Conservation (phyloP, 2,113 vertebrate species). For the Zeus faber region DNA sequence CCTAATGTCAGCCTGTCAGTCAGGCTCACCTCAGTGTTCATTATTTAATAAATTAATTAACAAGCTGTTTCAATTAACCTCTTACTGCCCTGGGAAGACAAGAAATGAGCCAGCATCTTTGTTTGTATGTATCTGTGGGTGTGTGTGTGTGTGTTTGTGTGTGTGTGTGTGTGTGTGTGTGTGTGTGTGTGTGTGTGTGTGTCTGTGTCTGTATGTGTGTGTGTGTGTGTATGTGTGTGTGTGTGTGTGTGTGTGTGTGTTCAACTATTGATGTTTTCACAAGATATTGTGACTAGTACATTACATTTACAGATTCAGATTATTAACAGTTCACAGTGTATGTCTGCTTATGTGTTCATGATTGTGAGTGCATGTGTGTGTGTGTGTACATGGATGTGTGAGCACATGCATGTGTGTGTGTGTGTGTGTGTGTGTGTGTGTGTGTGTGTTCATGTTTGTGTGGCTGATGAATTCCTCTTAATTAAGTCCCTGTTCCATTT, state of each 20-base stretch:
- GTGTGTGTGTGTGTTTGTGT: neutral
- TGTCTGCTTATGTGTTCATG: no score
- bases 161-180: neutral
- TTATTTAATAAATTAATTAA: constrained; percentile 1
- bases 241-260: neutral
- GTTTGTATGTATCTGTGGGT: neutral
- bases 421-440: neutral
- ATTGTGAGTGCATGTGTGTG: no score
- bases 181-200: neutral
- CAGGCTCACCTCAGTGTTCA: neutral
- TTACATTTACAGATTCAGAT: no score
- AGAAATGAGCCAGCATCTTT: no score
- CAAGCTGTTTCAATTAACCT: constrained; percentile 1
- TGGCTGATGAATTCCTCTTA: neutral
- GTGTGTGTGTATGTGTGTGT: neutral
- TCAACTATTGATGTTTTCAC: no score
- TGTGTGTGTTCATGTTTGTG: neutral
- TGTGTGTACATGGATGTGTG: no score
- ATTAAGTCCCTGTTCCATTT: constrained; percentile 1
- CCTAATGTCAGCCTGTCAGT: neutral
- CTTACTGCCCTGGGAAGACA: neutral
- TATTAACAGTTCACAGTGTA: no score
- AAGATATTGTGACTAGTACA: no score
- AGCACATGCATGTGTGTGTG: neutral
- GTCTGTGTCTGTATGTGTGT: neutral